These are phyloP conservation scores for Leucoraja erinaceus DNA, from an alignment of 2,113 vertebrate species.

Conservation along the genomic window DNA sequence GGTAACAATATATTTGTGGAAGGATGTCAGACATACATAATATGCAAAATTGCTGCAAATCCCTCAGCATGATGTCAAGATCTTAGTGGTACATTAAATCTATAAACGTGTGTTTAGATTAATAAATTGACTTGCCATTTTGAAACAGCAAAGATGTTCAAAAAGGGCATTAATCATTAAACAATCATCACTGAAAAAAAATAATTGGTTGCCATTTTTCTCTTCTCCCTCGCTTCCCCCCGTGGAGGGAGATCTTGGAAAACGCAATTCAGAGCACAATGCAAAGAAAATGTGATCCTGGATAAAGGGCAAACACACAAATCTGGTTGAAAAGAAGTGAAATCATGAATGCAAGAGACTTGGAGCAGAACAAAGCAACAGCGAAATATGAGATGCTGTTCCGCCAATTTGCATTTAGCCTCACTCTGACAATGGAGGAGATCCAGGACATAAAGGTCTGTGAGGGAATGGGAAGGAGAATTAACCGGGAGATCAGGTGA, in stretches of 20 bases:
- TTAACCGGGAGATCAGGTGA: too few species aligned
- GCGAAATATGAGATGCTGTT: too few species aligned
- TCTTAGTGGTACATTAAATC: not conserved
- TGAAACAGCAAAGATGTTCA: not conserved
- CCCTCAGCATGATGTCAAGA: not conserved
- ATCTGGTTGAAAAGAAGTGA: too few species aligned
- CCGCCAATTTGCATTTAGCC: too few species aligned
- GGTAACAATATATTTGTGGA: conserved; percentile 38
- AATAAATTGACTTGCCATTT: not conserved
- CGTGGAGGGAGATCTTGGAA: too few species aligned
- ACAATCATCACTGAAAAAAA: too few species aligned
- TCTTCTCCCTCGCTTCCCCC: too few species aligned
- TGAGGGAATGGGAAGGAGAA: too few species aligned
- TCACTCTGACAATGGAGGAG: too few species aligned
- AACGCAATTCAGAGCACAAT: not conserved
- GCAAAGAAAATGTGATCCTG: not conserved
- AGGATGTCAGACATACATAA: not conserved
- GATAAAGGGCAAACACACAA: not conserved
- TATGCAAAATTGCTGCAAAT: not conserved
- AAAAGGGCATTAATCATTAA: not conserved
- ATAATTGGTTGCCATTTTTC: not conserved
- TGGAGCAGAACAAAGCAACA: not conserved
- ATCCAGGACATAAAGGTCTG: too few species aligned
- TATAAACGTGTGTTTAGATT: not conserved
- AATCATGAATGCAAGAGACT: too few species aligned